Evolutionary conservation across 1,140 invertebrate species (phyloP), one percentile per base, ranked within the genome.

Genomic region (Leptopilina boulardi): DNA sequence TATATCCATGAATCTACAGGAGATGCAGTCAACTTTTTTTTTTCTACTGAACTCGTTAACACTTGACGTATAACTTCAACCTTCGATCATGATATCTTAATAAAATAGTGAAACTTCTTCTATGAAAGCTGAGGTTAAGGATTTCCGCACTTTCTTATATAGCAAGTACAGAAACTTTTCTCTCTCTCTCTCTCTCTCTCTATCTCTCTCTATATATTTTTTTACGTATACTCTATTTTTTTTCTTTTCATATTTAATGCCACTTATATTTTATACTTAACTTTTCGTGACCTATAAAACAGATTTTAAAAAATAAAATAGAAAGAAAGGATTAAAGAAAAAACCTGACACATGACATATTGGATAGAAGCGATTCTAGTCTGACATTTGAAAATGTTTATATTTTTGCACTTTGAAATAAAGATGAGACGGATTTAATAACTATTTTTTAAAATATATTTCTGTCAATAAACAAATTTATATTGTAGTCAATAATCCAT

Each of bases 1-100:
- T 59, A 56, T 21, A 38, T 38, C 34, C 23, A 30, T 66, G 23
- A 66, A n/a, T 0, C 13, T 23, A n/a, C n/a, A 13, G 10, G 23
- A 38, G 56, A 59, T 23, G 19, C 21, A 59, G 23, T 59, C 21
- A 59, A 59, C 56, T 59, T 59, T 26, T 66, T 66, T 59, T 59
- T 26, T 26, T 66, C 23, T 15, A 30, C 26, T 15, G 15, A 66
- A 34, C 59, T 66, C 59, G 59, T 66, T 66, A 66, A 66, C 59
- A 30, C 59, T 51, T n/a, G 59, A 26, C 59, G 4, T 66, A 66
- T 66, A 66, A 18, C 59, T n/a, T 66, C 59, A 21, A 30, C 26
- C 8, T 66, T 34, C 11, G 59, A 66, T 66, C 56, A 66, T 26
- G 59, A 30, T 51, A 66, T 66, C 23, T 30, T 66, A 15, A 34